Conservation (phyloP, 2,113 vertebrate species). For the Emydura subglobosa region DNA sequence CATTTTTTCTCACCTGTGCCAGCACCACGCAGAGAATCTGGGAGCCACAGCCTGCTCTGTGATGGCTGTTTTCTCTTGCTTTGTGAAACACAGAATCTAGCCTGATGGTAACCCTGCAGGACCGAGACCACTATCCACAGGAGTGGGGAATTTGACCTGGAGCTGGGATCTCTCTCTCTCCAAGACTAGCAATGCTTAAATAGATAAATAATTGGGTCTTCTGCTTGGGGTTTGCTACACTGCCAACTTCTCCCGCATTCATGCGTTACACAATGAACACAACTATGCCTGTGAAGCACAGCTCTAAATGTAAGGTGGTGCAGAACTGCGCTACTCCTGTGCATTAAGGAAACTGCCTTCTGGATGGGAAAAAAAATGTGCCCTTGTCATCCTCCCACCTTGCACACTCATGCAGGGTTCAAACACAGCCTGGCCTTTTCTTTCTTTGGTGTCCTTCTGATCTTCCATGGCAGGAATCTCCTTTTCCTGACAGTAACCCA, state of each 20-base stretch:
- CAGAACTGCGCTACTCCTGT: neutral
- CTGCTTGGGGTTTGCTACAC: neutral
- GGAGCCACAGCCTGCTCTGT: neutral
- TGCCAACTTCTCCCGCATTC: neutral
- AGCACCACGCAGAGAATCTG: neutral
- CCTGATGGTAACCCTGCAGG: accelerated
- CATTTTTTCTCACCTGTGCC: neutral
- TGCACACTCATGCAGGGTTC: neutral
- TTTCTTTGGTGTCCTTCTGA: neutral
- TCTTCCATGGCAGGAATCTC: neutral
- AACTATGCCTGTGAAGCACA: neutral
- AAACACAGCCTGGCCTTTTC: neutral
- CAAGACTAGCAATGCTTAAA: neutral
- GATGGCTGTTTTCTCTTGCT: accelerated
- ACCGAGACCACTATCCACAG: neutral
- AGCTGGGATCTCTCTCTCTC: neutral
- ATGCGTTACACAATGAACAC: neutral
- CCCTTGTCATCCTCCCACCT: neutral
- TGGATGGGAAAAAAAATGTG: neutral
- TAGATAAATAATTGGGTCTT: neutral
- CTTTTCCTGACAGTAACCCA: neutral
- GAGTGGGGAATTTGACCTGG: neutral
- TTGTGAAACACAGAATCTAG: neutral
- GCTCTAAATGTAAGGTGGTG: neutral
- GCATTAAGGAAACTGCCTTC: neutral